phyloP scores from a whole-genome alignment of 2,797 vertebrate species.

The Schizopygopsis pylzovi region DNA sequence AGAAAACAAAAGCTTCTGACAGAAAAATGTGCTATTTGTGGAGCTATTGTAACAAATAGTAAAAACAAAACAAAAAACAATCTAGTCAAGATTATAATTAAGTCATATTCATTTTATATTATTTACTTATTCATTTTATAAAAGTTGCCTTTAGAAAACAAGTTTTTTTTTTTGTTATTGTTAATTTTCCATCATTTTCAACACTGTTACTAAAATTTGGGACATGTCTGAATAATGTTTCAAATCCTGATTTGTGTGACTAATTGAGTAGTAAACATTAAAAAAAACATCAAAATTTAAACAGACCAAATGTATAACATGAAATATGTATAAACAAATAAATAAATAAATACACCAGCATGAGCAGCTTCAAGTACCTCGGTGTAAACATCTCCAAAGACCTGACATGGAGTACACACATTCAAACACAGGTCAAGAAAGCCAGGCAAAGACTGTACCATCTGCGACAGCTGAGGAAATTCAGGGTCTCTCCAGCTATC shows the following conservation, averaged over 20 bases:
- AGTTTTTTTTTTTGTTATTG: not conserved
- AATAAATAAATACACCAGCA: too few species aligned
- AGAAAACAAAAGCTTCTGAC: slow-evolving; percentile 29
- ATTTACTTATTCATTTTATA: not conserved
- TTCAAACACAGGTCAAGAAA: too few species aligned
- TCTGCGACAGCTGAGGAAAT: too few species aligned
- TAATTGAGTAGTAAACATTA: not conserved
- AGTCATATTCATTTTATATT: not conserved
- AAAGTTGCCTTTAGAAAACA: not conserved
- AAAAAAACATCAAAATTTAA: not conserved
- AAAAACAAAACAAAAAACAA: not conserved
- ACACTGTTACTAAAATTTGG: not conserved
- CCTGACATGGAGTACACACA: too few species aligned
- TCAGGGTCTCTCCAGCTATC: too few species aligned
- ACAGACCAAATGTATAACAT: not conserved
- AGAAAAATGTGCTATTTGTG: slow-evolving; percentile 37
- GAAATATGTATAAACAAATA: not conserved
- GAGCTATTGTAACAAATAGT: not conserved
- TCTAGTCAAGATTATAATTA: not conserved
- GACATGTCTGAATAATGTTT: not conserved
- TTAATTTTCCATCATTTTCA: not conserved
- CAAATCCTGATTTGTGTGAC: not conserved
- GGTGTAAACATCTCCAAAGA: too few species aligned
- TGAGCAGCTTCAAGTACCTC: too few species aligned
- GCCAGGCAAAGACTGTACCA: too few species aligned